Conservation (phyloP, 1,140 invertebrate genomes). For the Lordiphosa mommai region DNA sequence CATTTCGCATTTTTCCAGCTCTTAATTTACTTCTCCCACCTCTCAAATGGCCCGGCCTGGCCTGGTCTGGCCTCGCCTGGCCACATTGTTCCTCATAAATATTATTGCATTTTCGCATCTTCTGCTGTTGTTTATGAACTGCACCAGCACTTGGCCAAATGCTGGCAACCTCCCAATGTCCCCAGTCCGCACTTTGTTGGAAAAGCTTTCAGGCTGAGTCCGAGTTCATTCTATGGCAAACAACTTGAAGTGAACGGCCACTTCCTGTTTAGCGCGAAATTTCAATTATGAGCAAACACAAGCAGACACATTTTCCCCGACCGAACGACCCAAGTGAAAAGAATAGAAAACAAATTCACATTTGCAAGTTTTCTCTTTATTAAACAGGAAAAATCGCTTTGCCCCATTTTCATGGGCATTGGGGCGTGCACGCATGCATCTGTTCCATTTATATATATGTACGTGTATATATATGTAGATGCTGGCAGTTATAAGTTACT, state of each 20-base stretch:
- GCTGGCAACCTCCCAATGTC: constrained; percentile 7
- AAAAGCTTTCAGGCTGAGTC: constrained; percentile 39
- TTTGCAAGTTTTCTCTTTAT: constrained; percentile 53
- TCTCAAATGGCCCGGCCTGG: background rate
- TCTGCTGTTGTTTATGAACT: constrained; percentile 47
- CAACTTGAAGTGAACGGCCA: constrained; percentile 63
- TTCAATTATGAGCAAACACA: constrained; percentile 71
- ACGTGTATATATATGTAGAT: constrained; percentile 22
- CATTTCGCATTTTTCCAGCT: constrained; percentile 38
- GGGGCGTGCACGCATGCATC: constrained; percentile 61
- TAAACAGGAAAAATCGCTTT: constrained; percentile 66
- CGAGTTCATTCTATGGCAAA: constrained; percentile 27
- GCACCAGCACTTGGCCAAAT: constrained; percentile 37
- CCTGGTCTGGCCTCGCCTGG: background rate
- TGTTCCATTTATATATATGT: constrained; percentile 53
- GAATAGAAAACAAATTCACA: constrained; percentile 51
- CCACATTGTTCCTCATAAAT: constrained; percentile 44
- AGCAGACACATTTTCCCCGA: constrained; percentile 15
- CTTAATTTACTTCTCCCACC: constrained; percentile 20
- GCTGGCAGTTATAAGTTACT: constrained; percentile 49
- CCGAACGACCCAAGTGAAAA: background rate
- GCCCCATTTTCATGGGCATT: constrained; percentile 65
- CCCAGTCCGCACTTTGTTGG: background rate
- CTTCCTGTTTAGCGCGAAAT: constrained; percentile 75
- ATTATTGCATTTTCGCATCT: constrained; percentile 54